Evolutionary conservation across 2,113 vertebrate genomes (phyloP).

Genomic region (Brienomyrus brachyistius): DNA sequence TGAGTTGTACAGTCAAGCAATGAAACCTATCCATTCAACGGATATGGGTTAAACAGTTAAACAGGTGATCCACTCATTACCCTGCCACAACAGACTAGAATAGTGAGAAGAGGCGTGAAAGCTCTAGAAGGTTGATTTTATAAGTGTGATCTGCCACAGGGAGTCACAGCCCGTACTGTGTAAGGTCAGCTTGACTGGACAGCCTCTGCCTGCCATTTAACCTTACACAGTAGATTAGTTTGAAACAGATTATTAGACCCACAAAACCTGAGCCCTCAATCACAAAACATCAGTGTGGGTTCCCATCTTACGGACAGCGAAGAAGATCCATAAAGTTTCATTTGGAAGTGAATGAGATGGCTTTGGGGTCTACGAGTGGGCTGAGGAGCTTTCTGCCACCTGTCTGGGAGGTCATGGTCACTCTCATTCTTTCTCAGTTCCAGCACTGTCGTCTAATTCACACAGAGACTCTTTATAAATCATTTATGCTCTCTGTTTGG

Average conservation of each 20-base stretch:
- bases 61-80: not conserved
- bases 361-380: not conserved
- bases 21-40: not conserved
- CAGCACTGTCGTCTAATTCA: not conserved
- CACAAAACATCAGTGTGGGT: not conserved
- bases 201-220: not conserved
- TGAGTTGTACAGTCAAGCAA: not conserved
- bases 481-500: not conserved
- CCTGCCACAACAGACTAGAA: not conserved
- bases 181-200: not conserved
- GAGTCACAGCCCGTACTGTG: not conserved
- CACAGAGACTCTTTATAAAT: not conserved
- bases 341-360: not conserved
- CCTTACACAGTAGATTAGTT: not conserved
- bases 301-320: not conserved
- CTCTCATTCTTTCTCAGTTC: not conserved
- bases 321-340: not conserved
- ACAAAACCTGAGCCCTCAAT: not conserved
- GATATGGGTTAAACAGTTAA: not conserved
- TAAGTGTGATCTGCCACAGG: not conserved
- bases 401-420: not conserved
- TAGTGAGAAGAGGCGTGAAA: not conserved
- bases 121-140: not conserved
- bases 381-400: not conserved
- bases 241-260: not conserved